Evolutionary conservation across 2,888 invertebrate species (phyloP).

Genomic region (Xiphydria camelus): DNA sequence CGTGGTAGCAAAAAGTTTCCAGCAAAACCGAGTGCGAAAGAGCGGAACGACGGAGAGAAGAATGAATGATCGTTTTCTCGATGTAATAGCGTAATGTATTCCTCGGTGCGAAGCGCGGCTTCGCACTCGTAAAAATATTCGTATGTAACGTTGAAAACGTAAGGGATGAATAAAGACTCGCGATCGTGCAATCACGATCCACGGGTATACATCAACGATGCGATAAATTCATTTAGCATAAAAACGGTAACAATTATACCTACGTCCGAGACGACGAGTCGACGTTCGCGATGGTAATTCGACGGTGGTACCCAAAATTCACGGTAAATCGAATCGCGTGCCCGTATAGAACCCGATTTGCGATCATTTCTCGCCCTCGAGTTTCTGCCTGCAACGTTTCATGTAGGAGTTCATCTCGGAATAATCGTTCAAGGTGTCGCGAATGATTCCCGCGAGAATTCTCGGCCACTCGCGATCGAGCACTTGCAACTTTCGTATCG

Average conservation of each 20-base stretch:
- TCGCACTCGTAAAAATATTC: not conserved
- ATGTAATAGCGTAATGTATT: too few species aligned
- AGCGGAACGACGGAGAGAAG: too few species aligned
- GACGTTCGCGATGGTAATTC: too few species aligned
- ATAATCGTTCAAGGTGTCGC: constrained; percentile 78
- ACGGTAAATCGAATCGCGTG: too few species aligned
- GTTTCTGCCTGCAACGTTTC: constrained; percentile 61
- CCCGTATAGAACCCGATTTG: too few species aligned
- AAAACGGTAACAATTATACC: constrained; percentile 24
- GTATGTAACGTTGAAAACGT: too few species aligned
- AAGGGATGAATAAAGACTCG: too few species aligned
- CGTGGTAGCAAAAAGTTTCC: too few species aligned
- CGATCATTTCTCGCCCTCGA: constrained; percentile 37
- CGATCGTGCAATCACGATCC: too few species aligned
- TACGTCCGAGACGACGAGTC: not conserved
- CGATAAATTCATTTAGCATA: constrained; percentile 26
- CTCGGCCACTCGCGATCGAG: constrained; percentile 78
- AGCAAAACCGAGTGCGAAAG: too few species aligned
- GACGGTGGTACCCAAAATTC: too few species aligned
- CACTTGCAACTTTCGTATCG: constrained; percentile 74
- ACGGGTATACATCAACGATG: constrained; percentile 10
- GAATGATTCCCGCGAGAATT: constrained; percentile 76
- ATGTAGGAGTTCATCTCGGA: constrained; percentile 80
- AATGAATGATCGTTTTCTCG: too few species aligned
- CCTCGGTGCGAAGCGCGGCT: not conserved